Evolutionary conservation across 2,113 vertebrate genomes (phyloP).

Genomic region (Castor canadensis): DNA sequence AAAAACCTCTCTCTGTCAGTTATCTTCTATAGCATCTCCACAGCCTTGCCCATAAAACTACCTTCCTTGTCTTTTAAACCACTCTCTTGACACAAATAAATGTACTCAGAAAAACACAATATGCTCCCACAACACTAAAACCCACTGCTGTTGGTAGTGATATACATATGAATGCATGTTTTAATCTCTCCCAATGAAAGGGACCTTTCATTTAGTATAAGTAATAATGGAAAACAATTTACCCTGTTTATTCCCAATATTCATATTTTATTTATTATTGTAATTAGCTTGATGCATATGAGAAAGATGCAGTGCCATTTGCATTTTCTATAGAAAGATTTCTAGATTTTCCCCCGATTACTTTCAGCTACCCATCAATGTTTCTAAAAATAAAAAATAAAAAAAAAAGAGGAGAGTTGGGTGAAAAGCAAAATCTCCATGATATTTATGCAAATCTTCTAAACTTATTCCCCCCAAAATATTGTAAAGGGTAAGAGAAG

Average conservation of each 20-base stretch:
- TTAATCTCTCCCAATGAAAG: conserved; percentile 17
- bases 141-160: background rate
- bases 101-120: background rate
- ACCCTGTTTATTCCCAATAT: conserved; percentile 28
- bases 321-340: conserved; percentile 2
- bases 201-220: background rate
- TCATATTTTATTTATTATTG: conserved; percentile 73
- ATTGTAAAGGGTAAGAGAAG: background rate
- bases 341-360: background rate
- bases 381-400: no score
- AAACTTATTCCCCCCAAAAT: background rate
- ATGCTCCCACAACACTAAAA: background rate
- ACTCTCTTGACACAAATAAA: conserved; percentile 31
- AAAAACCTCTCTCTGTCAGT: conserved; percentile 39
- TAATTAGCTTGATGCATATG: conserved; percentile 52
- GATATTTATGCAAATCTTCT: background rate
- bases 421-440: background rate
- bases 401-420: background rate
- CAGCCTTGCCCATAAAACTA: conserved; percentile 38
- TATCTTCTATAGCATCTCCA: conserved; percentile 8
- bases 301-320: conserved; percentile 18
- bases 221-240: conserved; percentile 50
- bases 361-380: conserved; percentile 26
- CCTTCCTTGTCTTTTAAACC: conserved; percentile 8
- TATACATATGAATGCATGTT: background rate